phyloP scores from a whole-genome alignment of 2,113 vertebrate species.

The Tachuris rubrigastra region DNA sequence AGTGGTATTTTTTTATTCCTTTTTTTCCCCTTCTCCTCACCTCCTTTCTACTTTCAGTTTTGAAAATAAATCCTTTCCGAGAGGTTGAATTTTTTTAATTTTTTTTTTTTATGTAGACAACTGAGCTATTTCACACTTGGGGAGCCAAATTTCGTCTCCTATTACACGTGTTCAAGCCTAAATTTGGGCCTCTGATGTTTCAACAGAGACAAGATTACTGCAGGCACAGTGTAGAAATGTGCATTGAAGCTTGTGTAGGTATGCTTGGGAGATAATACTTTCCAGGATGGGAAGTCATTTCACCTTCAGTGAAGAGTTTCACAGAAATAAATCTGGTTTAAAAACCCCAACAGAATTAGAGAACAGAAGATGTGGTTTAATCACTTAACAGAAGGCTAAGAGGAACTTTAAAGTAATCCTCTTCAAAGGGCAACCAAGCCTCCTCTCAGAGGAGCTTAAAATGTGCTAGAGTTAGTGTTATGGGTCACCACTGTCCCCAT shows the following conservation, averaged over 20 bases:
- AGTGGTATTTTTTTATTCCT: not conserved
- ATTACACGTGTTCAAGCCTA: not conserved
- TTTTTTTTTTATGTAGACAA: slow-evolving; percentile 12
- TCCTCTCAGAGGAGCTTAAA: not conserved
- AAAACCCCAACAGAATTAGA: not conserved
- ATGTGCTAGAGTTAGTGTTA: not conserved
- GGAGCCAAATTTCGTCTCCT: slow-evolving; percentile 16
- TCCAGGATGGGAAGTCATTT: not conserved
- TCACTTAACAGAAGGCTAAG: not conserved
- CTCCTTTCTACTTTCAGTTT: not conserved
- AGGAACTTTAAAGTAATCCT: not conserved
- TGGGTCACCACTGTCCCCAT: fast-evolving
- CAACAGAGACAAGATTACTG: not conserved
- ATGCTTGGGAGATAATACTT: not conserved
- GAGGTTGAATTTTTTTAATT: not conserved
- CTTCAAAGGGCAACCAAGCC: not conserved
- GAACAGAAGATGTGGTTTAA: not conserved
- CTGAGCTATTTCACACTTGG: slow-evolving; percentile 16
- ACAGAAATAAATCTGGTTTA: not conserved
- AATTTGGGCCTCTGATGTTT: slow-evolving; percentile 41
- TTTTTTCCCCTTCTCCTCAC: not conserved
- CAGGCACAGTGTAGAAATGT: not conserved
- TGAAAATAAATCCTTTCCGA: not conserved
- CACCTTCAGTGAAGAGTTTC: not conserved
- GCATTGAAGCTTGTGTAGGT: not conserved